These are phyloP conservation scores for Acanthosepion pharaonis DNA, from an alignment of 2,888 invertebrate species.

Conservation along the genomic window DNA sequence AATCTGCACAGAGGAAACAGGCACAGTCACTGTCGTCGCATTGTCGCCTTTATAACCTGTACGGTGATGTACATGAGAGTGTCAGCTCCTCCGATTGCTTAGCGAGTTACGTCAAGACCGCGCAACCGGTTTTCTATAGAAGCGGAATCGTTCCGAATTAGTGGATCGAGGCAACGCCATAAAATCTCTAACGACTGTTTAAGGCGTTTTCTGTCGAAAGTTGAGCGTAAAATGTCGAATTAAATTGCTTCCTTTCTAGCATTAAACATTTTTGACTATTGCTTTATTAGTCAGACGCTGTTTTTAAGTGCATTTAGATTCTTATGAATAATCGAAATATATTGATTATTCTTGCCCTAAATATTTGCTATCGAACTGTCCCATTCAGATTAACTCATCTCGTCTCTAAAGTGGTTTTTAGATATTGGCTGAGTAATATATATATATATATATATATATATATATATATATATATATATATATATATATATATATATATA, in stretches of 20 bases:
- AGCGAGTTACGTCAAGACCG: no score
- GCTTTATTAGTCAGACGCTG: neutral
- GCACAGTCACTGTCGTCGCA: no score
- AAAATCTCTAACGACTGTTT: neutral
- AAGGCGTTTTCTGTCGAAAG: neutral
- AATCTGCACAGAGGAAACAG: no score
- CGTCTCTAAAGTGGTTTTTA: neutral
- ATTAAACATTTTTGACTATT: neutral
- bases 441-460: conserved; percentile 6
- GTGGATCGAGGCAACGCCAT: neutral
- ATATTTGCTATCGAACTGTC: conserved; percentile 6
- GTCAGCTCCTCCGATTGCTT: no score
- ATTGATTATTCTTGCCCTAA: neutral
- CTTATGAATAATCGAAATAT: neutral
- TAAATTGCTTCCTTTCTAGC: neutral
- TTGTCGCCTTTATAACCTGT: no score
- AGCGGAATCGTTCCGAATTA: no score
- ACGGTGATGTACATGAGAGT: no score
- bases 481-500: conserved; percentile 24
- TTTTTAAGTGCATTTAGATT: conserved; percentile 20
- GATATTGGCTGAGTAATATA: neutral
- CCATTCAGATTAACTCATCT: neutral
- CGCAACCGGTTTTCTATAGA: no score
- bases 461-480: conserved; percentile 20
- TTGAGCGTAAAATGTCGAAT: neutral